phyloP scores from a whole-genome alignment of 2,888 invertebrate species.

The Pterostichus niger region DNA sequence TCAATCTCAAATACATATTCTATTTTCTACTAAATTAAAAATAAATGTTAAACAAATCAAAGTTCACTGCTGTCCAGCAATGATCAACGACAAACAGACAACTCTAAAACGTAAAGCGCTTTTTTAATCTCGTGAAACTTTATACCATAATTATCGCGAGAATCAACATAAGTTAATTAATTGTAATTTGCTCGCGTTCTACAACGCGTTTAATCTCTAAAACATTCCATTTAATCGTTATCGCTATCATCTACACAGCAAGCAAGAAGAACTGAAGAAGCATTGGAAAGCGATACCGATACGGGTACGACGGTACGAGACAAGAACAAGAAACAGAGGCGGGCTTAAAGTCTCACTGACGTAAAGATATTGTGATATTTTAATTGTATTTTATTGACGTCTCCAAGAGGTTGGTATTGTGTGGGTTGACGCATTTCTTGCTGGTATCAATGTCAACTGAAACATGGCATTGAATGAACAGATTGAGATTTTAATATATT shows the following conservation, averaged over 20 bases:
- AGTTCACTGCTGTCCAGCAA: neutral
- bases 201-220: constrained; percentile 54
- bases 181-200: constrained; percentile 57
- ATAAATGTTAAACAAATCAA: too few species aligned
- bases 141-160: constrained; percentile 51
- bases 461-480: neutral
- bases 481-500: neutral
- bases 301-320: neutral
- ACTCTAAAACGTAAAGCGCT: constrained; percentile 20
- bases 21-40: too few species aligned
- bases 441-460: constrained; percentile 26
- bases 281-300: constrained; percentile 16
- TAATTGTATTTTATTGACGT: constrained; percentile 43
- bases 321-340: constrained; percentile 11
- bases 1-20: too few species aligned
- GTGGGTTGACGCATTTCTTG: constrained; percentile 16
- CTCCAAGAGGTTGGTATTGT: constrained; percentile 7
- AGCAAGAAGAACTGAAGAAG: constrained; percentile 18
- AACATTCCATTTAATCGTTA: constrained; percentile 53
- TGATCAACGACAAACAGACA: neutral
- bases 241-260: constrained; percentile 40
- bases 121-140: constrained; percentile 55
- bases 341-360: neutral
- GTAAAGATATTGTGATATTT: constrained; percentile 55
- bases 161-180: constrained; percentile 57